Evolutionary conservation across 2,888 invertebrate species (phyloP).

Genomic region (Chelonus formosanus): DNA sequence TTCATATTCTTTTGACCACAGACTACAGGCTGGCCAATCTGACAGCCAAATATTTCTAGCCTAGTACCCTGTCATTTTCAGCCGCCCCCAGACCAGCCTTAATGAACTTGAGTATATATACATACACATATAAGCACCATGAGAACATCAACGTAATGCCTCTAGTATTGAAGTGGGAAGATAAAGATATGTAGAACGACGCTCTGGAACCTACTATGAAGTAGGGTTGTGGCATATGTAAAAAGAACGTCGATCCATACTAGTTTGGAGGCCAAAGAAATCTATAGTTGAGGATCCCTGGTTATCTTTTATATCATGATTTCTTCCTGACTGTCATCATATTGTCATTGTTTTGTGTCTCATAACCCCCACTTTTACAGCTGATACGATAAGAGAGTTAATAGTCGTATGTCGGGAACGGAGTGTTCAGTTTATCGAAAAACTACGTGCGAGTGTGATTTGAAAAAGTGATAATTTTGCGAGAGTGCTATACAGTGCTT

Average conservation of each 20-base stretch:
- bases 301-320: slow-evolving; percentile 20
- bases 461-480: slow-evolving; percentile 4
- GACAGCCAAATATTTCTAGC: no score
- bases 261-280: slow-evolving; percentile 15
- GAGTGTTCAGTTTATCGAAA: slow-evolving; percentile 18
- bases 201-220: slow-evolving; percentile 1
- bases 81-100: no score
- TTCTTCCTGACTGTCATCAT: slow-evolving; percentile 20
- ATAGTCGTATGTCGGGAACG: slow-evolving; percentile 15
- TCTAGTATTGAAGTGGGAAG: no score
- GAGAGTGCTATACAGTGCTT: neutral
- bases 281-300: slow-evolving; percentile 19
- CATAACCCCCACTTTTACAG: slow-evolving; percentile 39
- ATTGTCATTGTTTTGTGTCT: slow-evolving; percentile 6
- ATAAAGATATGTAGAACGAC: no score
- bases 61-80: no score
- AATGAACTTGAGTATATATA: no score
- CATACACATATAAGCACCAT: no score
- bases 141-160: no score
- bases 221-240: slow-evolving; percentile 3
- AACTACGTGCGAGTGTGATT: slow-evolving; percentile 8
- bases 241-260: slow-evolving; percentile 26
- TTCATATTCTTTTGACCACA: no score
- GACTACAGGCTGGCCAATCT: no score
- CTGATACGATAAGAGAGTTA: slow-evolving; percentile 46